phyloP scores from a whole-genome alignment of 2,797 vertebrate species.

The Epinephelus awoara region DNA sequence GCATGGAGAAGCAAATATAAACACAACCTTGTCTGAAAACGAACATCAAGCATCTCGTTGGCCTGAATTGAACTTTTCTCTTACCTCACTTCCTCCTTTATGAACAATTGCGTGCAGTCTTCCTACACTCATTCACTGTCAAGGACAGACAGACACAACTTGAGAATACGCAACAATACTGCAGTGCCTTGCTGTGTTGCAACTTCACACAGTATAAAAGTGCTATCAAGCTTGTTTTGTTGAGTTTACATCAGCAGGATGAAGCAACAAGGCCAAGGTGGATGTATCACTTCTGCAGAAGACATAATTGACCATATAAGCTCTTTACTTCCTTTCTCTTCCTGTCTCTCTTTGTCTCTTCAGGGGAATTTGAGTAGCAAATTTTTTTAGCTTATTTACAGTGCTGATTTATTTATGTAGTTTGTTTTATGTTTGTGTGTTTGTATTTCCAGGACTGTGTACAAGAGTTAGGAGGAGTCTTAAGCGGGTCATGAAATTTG shows the following conservation, averaged over 20 bases:
- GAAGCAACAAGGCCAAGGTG: not conserved
- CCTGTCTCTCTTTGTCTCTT: not conserved
- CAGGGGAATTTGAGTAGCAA: not conserved
- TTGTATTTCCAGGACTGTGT: not conserved
- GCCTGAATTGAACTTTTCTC: slow-evolving; percentile 19
- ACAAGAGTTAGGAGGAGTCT: not conserved
- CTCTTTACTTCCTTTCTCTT: not conserved
- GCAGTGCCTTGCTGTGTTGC: not conserved
- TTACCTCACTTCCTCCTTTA: slow-evolving; percentile 17
- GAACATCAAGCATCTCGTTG: slow-evolving; percentile 18
- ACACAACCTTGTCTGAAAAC: slow-evolving; percentile 23
- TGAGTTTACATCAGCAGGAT: not conserved
- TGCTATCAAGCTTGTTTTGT: slow-evolving; percentile 9
- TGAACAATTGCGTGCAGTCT: slow-evolving; percentile 3
- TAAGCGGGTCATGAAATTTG: not conserved
- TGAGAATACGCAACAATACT: not conserved
- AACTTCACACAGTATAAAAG: not conserved
- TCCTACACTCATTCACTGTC: slow-evolving; percentile 5
- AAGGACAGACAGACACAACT: slow-evolving; percentile 17
- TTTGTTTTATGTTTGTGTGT: too few species aligned
- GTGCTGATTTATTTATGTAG: not conserved
- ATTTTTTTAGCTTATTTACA: not conserved
- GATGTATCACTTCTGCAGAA: not conserved
- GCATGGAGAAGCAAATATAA: slow-evolving; percentile 30
- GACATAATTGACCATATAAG: not conserved